A percentile compares a stretch with the other conserved stretches of the same genome.
Evolutionary conservation across 2,888 invertebrate genomes (phyloP).

Genomic region (Uropetala carovei): DNA sequence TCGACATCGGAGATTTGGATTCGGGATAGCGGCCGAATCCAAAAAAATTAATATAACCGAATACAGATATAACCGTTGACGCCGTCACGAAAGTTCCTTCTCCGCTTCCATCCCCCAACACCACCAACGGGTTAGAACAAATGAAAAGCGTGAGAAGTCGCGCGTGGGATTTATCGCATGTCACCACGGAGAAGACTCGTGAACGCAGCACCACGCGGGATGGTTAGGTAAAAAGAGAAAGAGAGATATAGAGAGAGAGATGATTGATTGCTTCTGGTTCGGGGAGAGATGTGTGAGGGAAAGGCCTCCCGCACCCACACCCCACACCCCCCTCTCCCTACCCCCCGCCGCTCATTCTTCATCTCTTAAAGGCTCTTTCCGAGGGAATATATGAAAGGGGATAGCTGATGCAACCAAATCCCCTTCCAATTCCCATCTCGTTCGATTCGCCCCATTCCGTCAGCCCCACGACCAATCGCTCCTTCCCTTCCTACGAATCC

Average conservation of each 20-base stretch:
- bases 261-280: slow-evolving; percentile 16
- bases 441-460: not conserved
- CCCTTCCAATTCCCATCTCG: not conserved
- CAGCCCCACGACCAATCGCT: not conserved
- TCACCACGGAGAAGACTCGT: not conserved
- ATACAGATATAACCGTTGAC: not conserved
- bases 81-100: not conserved
- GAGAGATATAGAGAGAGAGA: not conserved
- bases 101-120: not conserved
- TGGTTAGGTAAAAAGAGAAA: not conserved
- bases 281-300: not conserved
- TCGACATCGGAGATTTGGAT: slow-evolving; percentile 32
- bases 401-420: not conserved
- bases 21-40: not conserved
- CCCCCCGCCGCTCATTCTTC: not conserved
- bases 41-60: slow-evolving; percentile 15
- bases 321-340: not conserved
- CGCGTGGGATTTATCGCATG: slow-evolving; percentile 15
- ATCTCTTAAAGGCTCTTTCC: not conserved
- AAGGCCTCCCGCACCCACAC: not conserved
- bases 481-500: not conserved
- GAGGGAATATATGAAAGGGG: not conserved
- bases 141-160: slow-evolving; percentile 22
- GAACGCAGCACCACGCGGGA: slow-evolving; percentile 8
- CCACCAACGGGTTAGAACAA: not conserved